phyloP scores from a whole-genome alignment of 2,888 invertebrate species.

The Eupithecia subumbrata region DNA sequence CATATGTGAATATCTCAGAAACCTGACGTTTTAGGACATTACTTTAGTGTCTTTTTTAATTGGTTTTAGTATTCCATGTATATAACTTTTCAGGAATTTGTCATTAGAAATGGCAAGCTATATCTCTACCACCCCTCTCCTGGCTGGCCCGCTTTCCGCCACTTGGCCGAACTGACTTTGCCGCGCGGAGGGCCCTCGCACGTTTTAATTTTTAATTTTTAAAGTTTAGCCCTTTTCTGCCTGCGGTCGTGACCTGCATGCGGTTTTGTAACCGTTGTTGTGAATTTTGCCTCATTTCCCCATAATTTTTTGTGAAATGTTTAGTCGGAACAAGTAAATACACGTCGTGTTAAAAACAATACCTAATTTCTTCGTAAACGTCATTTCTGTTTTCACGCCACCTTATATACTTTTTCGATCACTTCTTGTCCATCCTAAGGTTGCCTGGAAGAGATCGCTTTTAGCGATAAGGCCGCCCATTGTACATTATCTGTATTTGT shows the following conservation, averaged over 20 bases:
- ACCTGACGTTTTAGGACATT: too few relatives aligned
- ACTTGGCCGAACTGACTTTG: slow-evolving; percentile 61
- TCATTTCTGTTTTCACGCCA: too few relatives aligned
- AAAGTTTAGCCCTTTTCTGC: slow-evolving; percentile 27
- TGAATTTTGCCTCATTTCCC: neutral
- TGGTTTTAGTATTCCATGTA: too few relatives aligned
- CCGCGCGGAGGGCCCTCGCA: slow-evolving; percentile 38
- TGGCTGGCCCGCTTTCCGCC: slow-evolving; percentile 45
- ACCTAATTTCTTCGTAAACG: too few relatives aligned
- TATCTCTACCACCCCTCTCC: neutral
- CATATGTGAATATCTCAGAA: too few relatives aligned
- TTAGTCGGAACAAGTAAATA: neutral
- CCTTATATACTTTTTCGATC: too few relatives aligned
- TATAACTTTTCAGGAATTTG: neutral
- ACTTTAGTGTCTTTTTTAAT: too few relatives aligned
- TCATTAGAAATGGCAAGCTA: neutral
- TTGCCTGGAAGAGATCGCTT: too few relatives aligned
- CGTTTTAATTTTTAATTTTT: slow-evolving; percentile 33
- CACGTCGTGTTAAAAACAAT: too few relatives aligned
- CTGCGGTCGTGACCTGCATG: slow-evolving; percentile 24
- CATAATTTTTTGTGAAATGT: neutral
- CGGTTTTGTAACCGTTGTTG: slow-evolving; percentile 21
- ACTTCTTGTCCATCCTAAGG: too few relatives aligned
- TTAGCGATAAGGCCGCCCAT: too few relatives aligned
- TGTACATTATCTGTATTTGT: too few relatives aligned